Base-by-base conservation (phyloP, 1,140 invertebrate species). In the Bilobella aurantiaca region DNA sequence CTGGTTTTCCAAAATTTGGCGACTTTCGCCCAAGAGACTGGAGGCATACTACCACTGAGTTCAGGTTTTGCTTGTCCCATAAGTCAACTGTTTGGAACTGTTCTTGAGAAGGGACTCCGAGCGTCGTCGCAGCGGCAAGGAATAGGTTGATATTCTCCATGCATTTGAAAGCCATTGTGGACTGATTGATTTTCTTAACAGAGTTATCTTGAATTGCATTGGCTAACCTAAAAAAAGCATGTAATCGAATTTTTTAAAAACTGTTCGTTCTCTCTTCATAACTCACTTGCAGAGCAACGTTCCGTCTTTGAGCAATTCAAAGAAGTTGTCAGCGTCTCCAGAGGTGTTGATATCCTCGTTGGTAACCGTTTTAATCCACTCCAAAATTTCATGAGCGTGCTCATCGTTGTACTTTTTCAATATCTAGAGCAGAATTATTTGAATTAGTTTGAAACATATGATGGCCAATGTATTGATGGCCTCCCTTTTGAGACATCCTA, bases 71-170 rank as follows among this genome's bases (percentile, higher is more conserved):
- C 75, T 86, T 81, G 78, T 98, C 95, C 89, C 93, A 96, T 12
- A 98, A 82, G 79, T 98, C 95, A 1, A 95, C 90, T 23, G 91
- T 93, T 78, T 97, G 94, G 84, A 98, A 98, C 32, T 90, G 91
- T 79, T 96, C 93, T 78, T 94, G 90, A 29, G 90, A 85, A 25
- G 91, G 91, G 1, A 98, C 94, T 30, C 95, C 95, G 64, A 96
- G 83, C n/a, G 82, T 81, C 75, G 85, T 86, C 42, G 90, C 91
- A 5, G 86, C 86, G 73, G 88, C 87, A 63, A 98, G 80, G 80
- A 98, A 98, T 5, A 85, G 85, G 74, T 96, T 95, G 68, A 98
- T 98, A 77, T 98, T 98, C 80, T 98, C 95, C 95, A 98, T 98
- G 76, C 92, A 96, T 75, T 96, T 96, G 79, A 96, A 96, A n/a